Evolutionary conservation across 2,113 vertebrate species (phyloP), one percentile per base, ranked within the genome.

Genomic region (Scophthalmus maximus): DNA sequence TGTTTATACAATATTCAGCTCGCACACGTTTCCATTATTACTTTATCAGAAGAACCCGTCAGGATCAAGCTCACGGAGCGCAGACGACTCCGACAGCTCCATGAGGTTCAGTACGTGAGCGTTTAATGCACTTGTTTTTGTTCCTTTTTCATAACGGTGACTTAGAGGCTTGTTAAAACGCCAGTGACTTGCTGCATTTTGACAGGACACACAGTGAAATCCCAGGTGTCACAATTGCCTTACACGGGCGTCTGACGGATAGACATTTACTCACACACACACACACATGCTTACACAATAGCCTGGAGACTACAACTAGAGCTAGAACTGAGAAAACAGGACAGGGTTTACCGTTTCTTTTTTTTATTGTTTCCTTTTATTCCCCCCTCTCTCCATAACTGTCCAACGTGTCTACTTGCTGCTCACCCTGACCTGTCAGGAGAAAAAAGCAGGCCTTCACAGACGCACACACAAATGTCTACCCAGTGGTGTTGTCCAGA

Each of bases 221-320:
- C 79, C 70, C 79, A 82, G 59, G 59, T 81, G 79, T 89, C 63
- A 64, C 65, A 60, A 71, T 61, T 58, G 66, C 74, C 40, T 63
- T 70, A 44, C 60, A 67, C 50, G 2, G 42, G 47, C 12, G 1
- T 40, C 49, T 75, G 75, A 79, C 70, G 76, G 65, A 76, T 46
- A 70, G 68, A 73, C 73, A 63, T 51, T 34, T 22, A 67, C 59
- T 36, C 67, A 62, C 23, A 26, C 55, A 58, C 70, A 57, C 30
- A 68, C 68, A 23, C 59, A 58, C 34, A 36, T 55, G 49, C 55
- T 18, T 34, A 55, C 55, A 49, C 27, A 64, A 40, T 50, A 44
- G 65, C 67, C 55, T 53, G 59, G 60, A 58, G 66, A 78, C 53
- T 71, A 62, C 70, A 78, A 55, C 30, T 6, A 11, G 49, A 82